A percentile compares a stretch with the other conserved stretches of the same genome.
phyloP scores from a whole-genome alignment of 2,113 vertebrate genomes.

The Odobenus rosmarus region DNA sequence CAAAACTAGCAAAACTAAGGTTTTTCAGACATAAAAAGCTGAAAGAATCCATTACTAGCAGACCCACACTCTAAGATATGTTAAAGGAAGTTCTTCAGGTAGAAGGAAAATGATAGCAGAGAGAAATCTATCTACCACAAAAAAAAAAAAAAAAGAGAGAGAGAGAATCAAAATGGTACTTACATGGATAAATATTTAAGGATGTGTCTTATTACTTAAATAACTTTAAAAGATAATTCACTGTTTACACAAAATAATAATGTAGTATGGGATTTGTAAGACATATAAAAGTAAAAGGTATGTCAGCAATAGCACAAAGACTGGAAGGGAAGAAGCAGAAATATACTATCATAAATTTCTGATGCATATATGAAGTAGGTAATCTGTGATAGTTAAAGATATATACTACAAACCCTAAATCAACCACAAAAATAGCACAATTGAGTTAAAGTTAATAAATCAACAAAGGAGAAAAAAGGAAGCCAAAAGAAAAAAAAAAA shows the following conservation, averaged over 20 bases:
- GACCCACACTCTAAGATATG: background rate
- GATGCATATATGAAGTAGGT: background rate
- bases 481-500: background rate
- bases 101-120: background rate
- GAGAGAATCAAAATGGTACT: slow-evolving; percentile 1
- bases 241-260: slow-evolving; percentile 10
- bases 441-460: background rate
- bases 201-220: background rate
- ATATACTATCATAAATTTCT: background rate
- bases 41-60: background rate
- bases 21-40: background rate
- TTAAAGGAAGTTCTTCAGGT: slow-evolving; percentile 7
- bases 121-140: background rate
- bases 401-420: background rate
- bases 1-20: slow-evolving; percentile 19
- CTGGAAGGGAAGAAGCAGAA: background rate
- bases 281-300: background rate
- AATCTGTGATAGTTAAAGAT: background rate
- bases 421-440: slow-evolving; percentile 3
- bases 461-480: slow-evolving; percentile 19
- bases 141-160: background rate
- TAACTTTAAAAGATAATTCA: slow-evolving; percentile 21
- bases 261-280: background rate
- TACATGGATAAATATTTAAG: background rate
- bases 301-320: background rate